Percentiles rank a stretch among this genome's conserved stretches.
These are phyloP conservation scores for Oryzias dopingdopingensis DNA, from an alignment of 2,797 vertebrate genomes.

Conservation along the genomic window DNA sequence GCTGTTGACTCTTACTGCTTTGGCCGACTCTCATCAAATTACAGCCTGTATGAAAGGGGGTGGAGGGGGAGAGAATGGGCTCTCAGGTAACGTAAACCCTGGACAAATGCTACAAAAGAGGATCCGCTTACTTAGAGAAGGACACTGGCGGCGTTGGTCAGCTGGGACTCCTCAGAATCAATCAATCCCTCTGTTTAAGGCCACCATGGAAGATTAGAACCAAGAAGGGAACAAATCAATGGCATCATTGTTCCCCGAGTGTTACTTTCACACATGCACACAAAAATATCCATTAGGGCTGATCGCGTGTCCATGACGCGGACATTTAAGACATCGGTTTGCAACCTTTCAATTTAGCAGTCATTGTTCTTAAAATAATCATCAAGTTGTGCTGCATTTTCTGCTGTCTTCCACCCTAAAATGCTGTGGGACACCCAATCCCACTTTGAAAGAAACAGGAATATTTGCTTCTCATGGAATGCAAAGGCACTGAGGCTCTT, in stretches of 20 bases:
- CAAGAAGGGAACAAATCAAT: slow-evolving; percentile 89
- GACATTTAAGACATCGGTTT: slow-evolving; percentile 78
- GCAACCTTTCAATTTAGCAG: slow-evolving; percentile 1
- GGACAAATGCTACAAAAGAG: slow-evolving; percentile 85
- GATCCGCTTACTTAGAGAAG: slow-evolving; percentile 80
- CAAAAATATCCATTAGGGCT: slow-evolving; percentile 75
- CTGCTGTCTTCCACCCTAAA: neutral
- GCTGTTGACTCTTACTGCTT: slow-evolving; percentile 79
- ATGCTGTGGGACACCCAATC: slow-evolving; percentile 14
- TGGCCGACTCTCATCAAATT: slow-evolving; percentile 75
- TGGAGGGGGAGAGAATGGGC: slow-evolving; percentile 62
- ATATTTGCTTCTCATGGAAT: slow-evolving; percentile 48
- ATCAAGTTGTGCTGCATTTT: slow-evolving; percentile 10
- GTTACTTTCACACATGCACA: slow-evolving; percentile 81
- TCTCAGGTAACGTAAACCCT: slow-evolving; percentile 81
- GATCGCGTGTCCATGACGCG: slow-evolving; percentile 83
- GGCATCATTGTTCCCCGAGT: slow-evolving; percentile 82
- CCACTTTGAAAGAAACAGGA: slow-evolving; percentile 16
- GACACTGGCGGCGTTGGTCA: slow-evolving; percentile 73
- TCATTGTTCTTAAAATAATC: neutral
- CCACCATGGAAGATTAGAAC: slow-evolving; percentile 74
- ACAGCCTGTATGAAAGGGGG: slow-evolving; percentile 52
- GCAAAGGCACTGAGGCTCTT: slow-evolving; percentile 46
- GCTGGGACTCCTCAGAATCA: slow-evolving; percentile 78
- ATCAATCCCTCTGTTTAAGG: slow-evolving; percentile 78